These are phyloP conservation scores for Musca vetustissima DNA, from an alignment of 1,140 invertebrate genomes.

Conservation along the genomic window DNA sequence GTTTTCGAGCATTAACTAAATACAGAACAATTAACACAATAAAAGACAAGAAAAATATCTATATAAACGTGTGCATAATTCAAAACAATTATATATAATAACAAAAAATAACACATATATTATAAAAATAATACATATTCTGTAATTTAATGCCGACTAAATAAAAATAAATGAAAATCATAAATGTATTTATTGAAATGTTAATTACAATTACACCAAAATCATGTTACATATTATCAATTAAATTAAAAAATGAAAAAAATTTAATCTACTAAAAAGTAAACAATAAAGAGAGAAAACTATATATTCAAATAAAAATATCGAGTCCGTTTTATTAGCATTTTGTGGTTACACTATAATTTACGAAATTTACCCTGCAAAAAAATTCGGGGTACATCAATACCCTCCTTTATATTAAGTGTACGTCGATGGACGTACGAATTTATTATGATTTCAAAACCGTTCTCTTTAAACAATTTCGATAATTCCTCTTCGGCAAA, in stretches of 20 bases:
- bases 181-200: conserved; percentile 52
- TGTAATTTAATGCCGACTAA: conserved; percentile 13
- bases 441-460: conserved; percentile 70
- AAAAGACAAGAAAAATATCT: neutral
- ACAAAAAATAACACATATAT: neutral
- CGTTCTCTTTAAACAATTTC: conserved; percentile 61
- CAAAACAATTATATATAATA: conserved; percentile 6
- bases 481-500: conserved; percentile 71
- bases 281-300: conserved; percentile 3
- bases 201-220: conserved; percentile 28
- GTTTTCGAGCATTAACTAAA: no score
- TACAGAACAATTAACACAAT: no score
- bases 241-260: conserved; percentile 40
- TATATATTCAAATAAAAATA: conserved; percentile 19
- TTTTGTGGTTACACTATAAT: conserved; percentile 29
- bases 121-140: conserved; percentile 1
- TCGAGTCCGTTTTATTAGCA: conserved; percentile 30
- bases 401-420: conserved; percentile 86
- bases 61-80: conserved; percentile 1
- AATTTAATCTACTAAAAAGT: conserved; percentile 26
- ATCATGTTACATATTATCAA: conserved; percentile 21
- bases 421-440: conserved; percentile 84
- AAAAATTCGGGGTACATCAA: conserved; percentile 88
- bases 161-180: neutral
- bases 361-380: conserved; percentile 86